These are phyloP conservation scores for Felis chaus DNA, from an alignment of 2,113 vertebrate genomes.

Conservation along the genomic window DNA sequence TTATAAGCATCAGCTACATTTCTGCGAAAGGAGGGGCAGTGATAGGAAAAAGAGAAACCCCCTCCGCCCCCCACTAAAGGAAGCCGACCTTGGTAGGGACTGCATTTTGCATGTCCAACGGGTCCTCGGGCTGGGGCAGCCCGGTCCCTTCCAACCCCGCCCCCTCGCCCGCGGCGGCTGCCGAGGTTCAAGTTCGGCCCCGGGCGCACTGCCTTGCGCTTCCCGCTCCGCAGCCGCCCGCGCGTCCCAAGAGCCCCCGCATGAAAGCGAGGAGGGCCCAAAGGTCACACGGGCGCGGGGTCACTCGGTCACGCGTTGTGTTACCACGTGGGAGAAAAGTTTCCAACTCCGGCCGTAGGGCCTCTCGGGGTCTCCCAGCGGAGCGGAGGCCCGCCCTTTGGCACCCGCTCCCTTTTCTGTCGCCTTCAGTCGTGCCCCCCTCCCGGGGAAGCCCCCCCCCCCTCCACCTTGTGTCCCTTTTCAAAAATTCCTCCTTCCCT, in stretches of 20 bases:
- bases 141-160: neutral
- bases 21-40: neutral
- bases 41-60: neutral
- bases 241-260: no score
- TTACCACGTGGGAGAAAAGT: conserved; percentile 59
- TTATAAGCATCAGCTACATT: neutral
- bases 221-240: neutral
- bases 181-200: conserved; percentile 38
- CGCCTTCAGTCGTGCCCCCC: neutral
- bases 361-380: neutral
- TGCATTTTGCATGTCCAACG: neutral
- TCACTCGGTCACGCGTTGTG: conserved; percentile 9
- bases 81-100: neutral
- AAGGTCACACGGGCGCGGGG: neutral
- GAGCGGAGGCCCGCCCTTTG: neutral
- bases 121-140: neutral
- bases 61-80: neutral
- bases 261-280: neutral
- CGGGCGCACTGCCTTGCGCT: fast-evolving
- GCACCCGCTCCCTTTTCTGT: neutral
- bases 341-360: conserved; percentile 18
- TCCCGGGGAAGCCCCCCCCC: neutral
- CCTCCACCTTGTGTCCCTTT: neutral
- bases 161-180: neutral
- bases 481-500: neutral